A percentile compares a stretch with the other conserved stretches of the same genome.
phyloP scores from a whole-genome alignment of 1,140 invertebrate genomes.

The Lordiphosa clarofinis region DNA sequence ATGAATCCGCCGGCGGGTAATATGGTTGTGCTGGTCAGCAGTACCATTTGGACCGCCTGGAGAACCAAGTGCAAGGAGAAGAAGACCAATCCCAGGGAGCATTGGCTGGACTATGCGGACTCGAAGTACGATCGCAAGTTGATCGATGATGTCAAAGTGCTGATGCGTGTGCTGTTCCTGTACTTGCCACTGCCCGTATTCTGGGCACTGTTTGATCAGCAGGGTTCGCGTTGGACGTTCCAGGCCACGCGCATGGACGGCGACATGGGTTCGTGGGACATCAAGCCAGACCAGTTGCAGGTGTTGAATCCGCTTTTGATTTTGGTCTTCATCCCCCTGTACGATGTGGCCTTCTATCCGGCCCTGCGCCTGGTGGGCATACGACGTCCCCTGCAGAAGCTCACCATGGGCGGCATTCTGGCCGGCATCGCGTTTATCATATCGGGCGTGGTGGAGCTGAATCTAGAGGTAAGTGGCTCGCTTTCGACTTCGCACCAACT shows the following conservation, averaged over 20 bases:
- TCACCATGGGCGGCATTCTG: slow-evolving; percentile 89
- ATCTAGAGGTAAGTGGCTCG: slow-evolving; percentile 83
- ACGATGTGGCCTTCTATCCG: slow-evolving; percentile 87
- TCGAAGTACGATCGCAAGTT: slow-evolving; percentile 84
- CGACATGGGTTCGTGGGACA: slow-evolving; percentile 83
- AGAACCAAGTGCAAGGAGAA: slow-evolving; percentile 82
- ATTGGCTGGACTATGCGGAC: slow-evolving; percentile 92
- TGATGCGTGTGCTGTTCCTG: slow-evolving; percentile 86
- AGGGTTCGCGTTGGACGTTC: slow-evolving; percentile 96
- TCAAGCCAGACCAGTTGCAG: slow-evolving; percentile 91
- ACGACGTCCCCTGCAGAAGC: slow-evolving; percentile 81
- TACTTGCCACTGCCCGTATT: slow-evolving; percentile 90
- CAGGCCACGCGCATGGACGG: slow-evolving; percentile 96
- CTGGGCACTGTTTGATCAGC: slow-evolving; percentile 91
- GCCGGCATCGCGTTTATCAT: slow-evolving; percentile 92
- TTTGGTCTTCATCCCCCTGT: slow-evolving; percentile 88
- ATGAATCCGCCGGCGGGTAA: slow-evolving; percentile 91
- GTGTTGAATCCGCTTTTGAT: slow-evolving; percentile 90
- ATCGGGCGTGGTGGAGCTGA: slow-evolving; percentile 90
- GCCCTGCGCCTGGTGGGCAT: slow-evolving; percentile 81
- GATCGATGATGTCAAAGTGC: slow-evolving; percentile 85
- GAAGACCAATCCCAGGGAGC: slow-evolving; percentile 81
- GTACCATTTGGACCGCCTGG: slow-evolving; percentile 89
- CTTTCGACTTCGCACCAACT: slow-evolving; percentile 5
- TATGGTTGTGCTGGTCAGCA: slow-evolving; percentile 89